Base-by-base conservation (phyloP, 2,113 vertebrate species). In the Formicarius rufipectus region DNA sequence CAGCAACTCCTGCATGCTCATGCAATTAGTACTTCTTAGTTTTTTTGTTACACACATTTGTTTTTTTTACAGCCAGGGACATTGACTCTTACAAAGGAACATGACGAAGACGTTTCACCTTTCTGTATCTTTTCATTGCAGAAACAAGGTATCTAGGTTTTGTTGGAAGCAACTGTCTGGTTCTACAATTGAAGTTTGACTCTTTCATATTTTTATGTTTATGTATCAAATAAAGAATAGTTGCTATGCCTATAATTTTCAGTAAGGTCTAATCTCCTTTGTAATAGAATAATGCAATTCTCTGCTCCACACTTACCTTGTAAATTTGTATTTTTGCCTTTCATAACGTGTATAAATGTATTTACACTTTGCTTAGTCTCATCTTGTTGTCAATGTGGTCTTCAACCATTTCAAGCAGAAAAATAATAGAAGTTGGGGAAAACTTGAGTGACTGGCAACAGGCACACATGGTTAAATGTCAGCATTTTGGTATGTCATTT, bases 401-500 rank as follows among this genome's bases (percentile, higher is more conserved):
- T 93, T 84, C 58, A 90, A 78, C 49, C 1, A 33, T 75, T 84
- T 16, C 45, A 62, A 80, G 49, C 3, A 82, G 69, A 64, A 81
- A 88, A 75, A 2, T 3, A 77, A 83, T 53, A 55, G 45, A 96
- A 95, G 74, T 86, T 91, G 31, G 23, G 30, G 45, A 83, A 93
- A 95, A 88, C 55, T 63, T 72, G 20, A 90, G 24, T 84, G 78
- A 75, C 47, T 92, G 75, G 94, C 63, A 95, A 79, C 55, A 89
- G 71, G 55, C 87, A 91, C 60, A 88, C 92, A 60, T 74, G 63
- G 89, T 86, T 96, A 87, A 93, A 94, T 90, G 86, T 97, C 88
- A 94, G 72, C 56, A 91, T 93, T 96, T 94, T 92, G 59, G 87
- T 94, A 50, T 86, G 83, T 89, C 84, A 64, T 96, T 94, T 88